Conservation (phyloP, 2,888 invertebrate species). For the Volucella inflata region DNA sequence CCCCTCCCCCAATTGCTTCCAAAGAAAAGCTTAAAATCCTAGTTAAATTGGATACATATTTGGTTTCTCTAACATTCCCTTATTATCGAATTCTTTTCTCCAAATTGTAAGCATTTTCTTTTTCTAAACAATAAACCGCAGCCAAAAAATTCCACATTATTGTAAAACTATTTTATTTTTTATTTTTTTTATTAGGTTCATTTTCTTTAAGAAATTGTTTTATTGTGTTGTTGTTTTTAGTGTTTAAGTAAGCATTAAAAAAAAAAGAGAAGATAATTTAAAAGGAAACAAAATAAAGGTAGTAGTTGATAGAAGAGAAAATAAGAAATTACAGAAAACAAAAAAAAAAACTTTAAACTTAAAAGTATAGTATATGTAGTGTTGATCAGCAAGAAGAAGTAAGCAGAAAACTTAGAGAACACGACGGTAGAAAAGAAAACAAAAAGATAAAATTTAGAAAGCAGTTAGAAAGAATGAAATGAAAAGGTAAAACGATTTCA, state of each 20-base stretch:
- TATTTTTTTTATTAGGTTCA: conserved; percentile 22
- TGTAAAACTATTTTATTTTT: conserved; percentile 7
- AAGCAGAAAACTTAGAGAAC: conserved; percentile 37
- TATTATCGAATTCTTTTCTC: neutral
- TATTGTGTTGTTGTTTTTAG: conserved; percentile 74
- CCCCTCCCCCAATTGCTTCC: neutral
- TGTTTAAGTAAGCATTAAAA: conserved; percentile 53
- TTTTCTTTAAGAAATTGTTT: conserved; percentile 61
- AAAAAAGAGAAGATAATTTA: conserved; percentile 48
- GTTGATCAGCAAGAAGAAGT: conserved; percentile 37
- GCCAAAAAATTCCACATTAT: conserved; percentile 38
- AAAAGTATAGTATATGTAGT: conserved; percentile 65
- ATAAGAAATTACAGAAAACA: conserved; percentile 23
- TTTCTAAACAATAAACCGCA: conserved; percentile 22
- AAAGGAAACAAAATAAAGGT: conserved; percentile 46
- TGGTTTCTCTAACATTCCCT: conserved; percentile 52
- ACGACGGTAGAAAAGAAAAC: conserved; percentile 19
- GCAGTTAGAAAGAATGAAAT: neutral
- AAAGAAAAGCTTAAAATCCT: conserved; percentile 41
- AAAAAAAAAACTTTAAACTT: conserved; percentile 50
- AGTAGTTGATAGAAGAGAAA: conserved; percentile 68
- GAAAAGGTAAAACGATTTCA: conserved; percentile 5
- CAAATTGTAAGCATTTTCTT: too few relatives aligned
- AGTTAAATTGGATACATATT: conserved; percentile 45
- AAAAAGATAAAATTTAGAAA: conserved; percentile 23